These are phyloP conservation scores for Onychomys leucogaster DNA, from an alignment of 2,797 vertebrate species.

Conservation along the genomic window DNA sequence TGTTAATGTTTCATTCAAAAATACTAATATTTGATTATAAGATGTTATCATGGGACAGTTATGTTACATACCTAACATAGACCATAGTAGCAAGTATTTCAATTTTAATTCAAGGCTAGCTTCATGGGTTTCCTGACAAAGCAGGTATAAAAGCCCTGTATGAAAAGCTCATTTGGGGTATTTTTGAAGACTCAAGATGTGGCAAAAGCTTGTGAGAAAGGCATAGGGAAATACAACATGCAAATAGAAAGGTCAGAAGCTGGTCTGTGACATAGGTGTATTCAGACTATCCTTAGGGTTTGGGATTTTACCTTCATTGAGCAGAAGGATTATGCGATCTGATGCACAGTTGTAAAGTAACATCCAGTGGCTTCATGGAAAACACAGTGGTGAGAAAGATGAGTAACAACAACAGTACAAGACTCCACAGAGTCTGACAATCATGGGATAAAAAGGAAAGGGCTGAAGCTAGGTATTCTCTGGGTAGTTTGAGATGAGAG, in stretches of 20 bases:
- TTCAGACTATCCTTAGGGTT: not conserved
- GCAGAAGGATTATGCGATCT: not conserved
- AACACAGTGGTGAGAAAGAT: not conserved
- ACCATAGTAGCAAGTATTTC: not conserved
- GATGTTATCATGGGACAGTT: not conserved
- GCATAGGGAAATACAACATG: too few species aligned
- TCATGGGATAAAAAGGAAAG: not conserved
- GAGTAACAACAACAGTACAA: too few species aligned
- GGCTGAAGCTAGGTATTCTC: not conserved
- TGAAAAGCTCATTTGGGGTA: not conserved
- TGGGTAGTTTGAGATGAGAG: not conserved
- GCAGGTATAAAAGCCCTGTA: not conserved
- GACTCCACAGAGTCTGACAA: not conserved
- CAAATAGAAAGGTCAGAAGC: not conserved
- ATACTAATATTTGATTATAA: conserved; percentile 48
- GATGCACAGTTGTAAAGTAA: not conserved
- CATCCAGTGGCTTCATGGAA: not conserved
- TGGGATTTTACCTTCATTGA: not conserved
- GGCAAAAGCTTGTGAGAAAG: not conserved
- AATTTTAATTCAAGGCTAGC: conserved; percentile 42
- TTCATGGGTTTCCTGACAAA: not conserved
- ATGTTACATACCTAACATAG: not conserved
- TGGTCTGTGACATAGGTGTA: not conserved
- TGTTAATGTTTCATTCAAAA: conserved; percentile 14
- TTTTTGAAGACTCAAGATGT: not conserved